Percentiles rank a stretch among this genome's conserved stretches.
These are phyloP conservation scores for Coryphaenoides rupestris DNA, from an alignment of 2,113 vertebrate species.

Conservation along the genomic window DNA sequence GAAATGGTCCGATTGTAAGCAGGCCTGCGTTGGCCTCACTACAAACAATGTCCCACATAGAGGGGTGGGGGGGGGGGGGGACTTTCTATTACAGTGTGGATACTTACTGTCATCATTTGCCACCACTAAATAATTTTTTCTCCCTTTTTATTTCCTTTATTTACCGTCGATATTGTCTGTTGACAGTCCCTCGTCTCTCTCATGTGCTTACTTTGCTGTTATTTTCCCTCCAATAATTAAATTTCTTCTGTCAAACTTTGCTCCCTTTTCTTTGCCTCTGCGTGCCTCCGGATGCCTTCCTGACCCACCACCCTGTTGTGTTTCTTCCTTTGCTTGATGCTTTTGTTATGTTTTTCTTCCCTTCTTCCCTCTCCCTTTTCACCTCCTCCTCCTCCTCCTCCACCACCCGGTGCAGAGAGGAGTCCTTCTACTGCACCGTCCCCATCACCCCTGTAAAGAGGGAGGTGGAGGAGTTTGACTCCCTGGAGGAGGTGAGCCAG, in stretches of 20 bases:
- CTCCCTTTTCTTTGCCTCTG: conserved; percentile 39
- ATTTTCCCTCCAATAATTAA: conserved; percentile 26
- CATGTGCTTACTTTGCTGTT: conserved; percentile 28
- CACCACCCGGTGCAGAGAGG: conserved; percentile 75
- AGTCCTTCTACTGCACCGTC: conserved; percentile 88
- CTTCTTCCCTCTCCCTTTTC: conserved; percentile 33
- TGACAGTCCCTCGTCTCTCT: conserved; percentile 37
- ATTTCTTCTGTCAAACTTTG: conserved; percentile 45
- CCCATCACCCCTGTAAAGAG: conserved; percentile 90
- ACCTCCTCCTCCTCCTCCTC: conserved; percentile 49
- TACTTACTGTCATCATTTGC: conserved; percentile 15
- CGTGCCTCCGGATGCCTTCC: too few relatives aligned
- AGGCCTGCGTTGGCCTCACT: neutral
- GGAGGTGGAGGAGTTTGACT: conserved; percentile 84
- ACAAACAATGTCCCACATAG: neutral
- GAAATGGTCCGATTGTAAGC: neutral
- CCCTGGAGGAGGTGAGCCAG: conserved; percentile 84
- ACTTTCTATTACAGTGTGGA: conserved; percentile 27
- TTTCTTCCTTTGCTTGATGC: too few relatives aligned
- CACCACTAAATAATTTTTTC: too few relatives aligned
- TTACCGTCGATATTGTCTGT: conserved; percentile 38
- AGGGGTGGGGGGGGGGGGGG: too few relatives aligned
- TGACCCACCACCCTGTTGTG: too few relatives aligned
- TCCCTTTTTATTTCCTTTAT: conserved; percentile 22
- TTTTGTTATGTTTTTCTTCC: conserved; percentile 4